Evolutionary conservation across 2,797 vertebrate genomes (phyloP), one percentile per base, ranked within the genome.

Genomic region (Tenualosa ilisha): DNA sequence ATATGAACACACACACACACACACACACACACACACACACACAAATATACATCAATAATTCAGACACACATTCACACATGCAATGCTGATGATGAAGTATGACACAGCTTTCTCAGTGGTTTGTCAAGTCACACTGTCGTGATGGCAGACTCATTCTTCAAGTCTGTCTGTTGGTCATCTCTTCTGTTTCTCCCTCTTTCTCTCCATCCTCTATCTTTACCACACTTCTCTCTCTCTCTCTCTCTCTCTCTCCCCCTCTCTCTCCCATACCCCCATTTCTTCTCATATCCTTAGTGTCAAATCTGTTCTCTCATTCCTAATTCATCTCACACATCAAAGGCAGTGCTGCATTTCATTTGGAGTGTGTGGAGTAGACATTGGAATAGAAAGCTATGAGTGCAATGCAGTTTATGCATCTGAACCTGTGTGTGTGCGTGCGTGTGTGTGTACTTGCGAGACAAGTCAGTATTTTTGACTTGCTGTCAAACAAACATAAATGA

Each of bases 101-200:
- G 22, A 79, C 40, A 20, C 17, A 46, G 40, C 68, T 79, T 43
- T 79, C 72, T 46, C 40, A 79, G 5, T 79, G 72, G 72, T 46
- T 17, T 79, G 72, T 79, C 3, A 79, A 22, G 2, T 79, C 37
- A 79, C 72, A 79, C 72, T 79, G 40, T 46, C 7, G 40, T 79
- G 37, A 79, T 9, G 43, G 40, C 65, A 40, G 37, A 79, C 72
- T 79, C 37, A 79, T 79, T 79, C 72, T 20, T 79, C 72, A 79
- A 20, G 40, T 79, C 40, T 46, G 72, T 22, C 20, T 46, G 37
- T 79, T 46, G 15, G 72, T 79, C 72, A 79, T 79, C 31, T 37
- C 31, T 37, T 31, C 61, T 26, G 7, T 31, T 26, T 68, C 65
- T 37, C 65, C 37, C 31, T 68, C 65, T 65, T n/a, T 65, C 63